Percentiles rank a stretch among this genome's conserved stretches.
Evolutionary conservation across 2,888 invertebrate species (phyloP).

Genomic region (Dryobota labecula): DNA sequence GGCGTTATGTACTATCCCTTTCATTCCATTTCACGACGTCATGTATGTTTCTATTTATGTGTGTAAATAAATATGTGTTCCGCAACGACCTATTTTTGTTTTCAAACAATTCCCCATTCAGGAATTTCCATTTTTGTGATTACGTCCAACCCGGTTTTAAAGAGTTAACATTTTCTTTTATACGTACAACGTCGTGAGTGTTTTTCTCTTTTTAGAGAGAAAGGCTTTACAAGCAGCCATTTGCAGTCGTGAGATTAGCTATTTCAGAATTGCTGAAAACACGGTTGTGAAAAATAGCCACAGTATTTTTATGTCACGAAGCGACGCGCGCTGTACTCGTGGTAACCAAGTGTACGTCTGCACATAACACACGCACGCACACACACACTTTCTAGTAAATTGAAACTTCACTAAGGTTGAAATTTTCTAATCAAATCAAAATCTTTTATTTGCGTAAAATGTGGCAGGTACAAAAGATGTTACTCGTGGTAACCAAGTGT

Average conservation of each 20-base stretch:
- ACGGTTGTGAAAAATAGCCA: neutral
- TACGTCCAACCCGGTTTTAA: neutral
- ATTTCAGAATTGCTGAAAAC: neutral
- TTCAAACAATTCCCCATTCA: constrained; percentile 10
- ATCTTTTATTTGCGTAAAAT: too few species aligned
- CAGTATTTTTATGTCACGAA: too few species aligned
- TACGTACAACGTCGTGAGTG: neutral
- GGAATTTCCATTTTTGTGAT: constrained; percentile 20
- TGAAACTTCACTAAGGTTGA: too few species aligned
- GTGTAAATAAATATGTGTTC: neutral
- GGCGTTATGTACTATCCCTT: constrained; percentile 38
- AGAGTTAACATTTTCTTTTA: constrained; percentile 16
- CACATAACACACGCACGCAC: too few species aligned
- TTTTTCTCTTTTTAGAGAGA: neutral
- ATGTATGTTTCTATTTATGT: neutral
- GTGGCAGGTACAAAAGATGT: too few species aligned
- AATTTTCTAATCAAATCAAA: too few species aligned
- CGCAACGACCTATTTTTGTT: constrained; percentile 17
- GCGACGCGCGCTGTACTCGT: too few species aligned
- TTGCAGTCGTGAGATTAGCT: neutral
- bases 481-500: too few species aligned
- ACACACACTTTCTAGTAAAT: too few species aligned
- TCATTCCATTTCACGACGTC: constrained; percentile 34
- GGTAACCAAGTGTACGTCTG: too few species aligned
- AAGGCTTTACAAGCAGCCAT: neutral